Evolutionary conservation across 2,113 vertebrate genomes (phyloP).

Genomic region (Empidonax traillii): DNA sequence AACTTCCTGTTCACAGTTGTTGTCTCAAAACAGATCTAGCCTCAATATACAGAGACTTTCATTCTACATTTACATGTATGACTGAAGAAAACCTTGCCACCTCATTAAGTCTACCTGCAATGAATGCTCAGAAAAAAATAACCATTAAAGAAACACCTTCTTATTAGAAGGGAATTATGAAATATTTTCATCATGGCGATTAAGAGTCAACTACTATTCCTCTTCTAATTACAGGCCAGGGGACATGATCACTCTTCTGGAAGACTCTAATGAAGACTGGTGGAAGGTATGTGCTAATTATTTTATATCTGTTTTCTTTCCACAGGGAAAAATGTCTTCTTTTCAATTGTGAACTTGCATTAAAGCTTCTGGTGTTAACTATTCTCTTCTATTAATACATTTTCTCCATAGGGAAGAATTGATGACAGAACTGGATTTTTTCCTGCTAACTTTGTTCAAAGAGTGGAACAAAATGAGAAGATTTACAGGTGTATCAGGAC

Average conservation of each 20-base stretch:
- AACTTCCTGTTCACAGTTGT: background rate
- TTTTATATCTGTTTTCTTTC: background rate
- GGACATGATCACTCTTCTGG: constrained; percentile 89
- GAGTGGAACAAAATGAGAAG: constrained; percentile 82
- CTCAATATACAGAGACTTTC: background rate
- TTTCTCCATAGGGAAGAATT: constrained; percentile 85
- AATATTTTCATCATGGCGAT: background rate
- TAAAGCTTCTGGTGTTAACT: background rate
- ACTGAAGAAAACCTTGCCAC: background rate
- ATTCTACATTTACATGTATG: background rate
- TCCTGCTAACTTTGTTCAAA: constrained; percentile 92
- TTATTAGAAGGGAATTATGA: background rate
- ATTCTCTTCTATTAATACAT: background rate
- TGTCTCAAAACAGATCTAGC: background rate
- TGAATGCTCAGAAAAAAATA: background rate
- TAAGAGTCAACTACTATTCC: background rate
- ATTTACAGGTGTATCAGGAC: constrained; percentile 90
- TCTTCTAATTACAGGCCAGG: constrained; percentile 82
- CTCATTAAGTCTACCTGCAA: background rate
- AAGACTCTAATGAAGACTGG: constrained; percentile 96
- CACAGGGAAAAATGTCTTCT: background rate
- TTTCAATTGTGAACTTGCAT: background rate
- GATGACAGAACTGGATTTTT: constrained; percentile 93
- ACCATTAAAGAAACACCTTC: background rate
- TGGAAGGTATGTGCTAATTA: constrained; percentile 85